These are phyloP conservation scores for Brachypalpus laphriformis DNA, from an alignment of 2,888 invertebrate genomes.

Conservation along the genomic window DNA sequence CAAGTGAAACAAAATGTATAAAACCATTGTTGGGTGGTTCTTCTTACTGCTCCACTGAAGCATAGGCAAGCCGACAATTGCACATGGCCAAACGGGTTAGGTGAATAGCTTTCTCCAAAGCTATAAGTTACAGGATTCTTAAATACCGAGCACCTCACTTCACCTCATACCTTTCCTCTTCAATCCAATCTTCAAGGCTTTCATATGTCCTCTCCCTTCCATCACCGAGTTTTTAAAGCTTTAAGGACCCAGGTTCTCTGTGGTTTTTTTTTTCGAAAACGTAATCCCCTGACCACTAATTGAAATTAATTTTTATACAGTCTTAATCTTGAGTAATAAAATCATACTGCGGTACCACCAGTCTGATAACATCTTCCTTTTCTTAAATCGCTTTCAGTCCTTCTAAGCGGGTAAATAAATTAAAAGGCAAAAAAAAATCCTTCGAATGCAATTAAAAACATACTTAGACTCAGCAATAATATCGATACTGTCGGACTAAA, in stretches of 20 bases:
- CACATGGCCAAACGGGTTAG: too few species aligned
- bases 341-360: conserved; percentile 1
- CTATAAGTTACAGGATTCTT: too few species aligned
- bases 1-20: too few species aligned
- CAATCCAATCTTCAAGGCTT: too few species aligned
- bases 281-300: conserved; percentile 30
- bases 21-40: too few species aligned
- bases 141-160: too few species aligned
- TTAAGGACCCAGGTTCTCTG: too few species aligned
- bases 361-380: conserved; percentile 24
- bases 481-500: conserved; percentile 47
- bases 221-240: too few species aligned
- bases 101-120: too few species aligned
- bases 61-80: too few species aligned
- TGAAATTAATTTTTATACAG: conserved; percentile 56
- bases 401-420: not conserved
- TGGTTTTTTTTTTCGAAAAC: not conserved
- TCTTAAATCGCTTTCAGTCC: not conserved
- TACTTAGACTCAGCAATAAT: conserved; percentile 50
- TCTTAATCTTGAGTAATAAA: conserved; percentile 24
- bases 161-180: not conserved
- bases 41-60: too few species aligned
- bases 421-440: conserved; percentile 7
- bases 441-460: conserved; percentile 50
- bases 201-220: too few species aligned